Evolutionary conservation across 2,113 vertebrate genomes (phyloP).

Genomic region (Lipophrys pholis): DNA sequence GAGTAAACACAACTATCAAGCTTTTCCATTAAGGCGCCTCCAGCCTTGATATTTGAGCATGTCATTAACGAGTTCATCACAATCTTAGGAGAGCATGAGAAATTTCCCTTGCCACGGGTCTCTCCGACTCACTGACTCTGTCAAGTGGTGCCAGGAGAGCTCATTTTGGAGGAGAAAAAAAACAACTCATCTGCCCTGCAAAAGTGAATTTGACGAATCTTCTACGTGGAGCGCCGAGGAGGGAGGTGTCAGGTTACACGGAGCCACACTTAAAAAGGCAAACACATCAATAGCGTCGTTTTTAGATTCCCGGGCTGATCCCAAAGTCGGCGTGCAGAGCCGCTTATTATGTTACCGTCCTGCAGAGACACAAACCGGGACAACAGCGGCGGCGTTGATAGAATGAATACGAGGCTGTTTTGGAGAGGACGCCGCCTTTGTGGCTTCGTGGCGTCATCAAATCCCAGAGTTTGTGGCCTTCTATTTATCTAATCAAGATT

Average conservation of each 20-base stretch:
- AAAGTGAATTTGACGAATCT: constrained; percentile 65
- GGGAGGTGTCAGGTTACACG: constrained; percentile 58
- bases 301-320: constrained; percentile 70
- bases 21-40: constrained; percentile 31
- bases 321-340: constrained; percentile 46
- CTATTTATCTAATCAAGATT: constrained; percentile 64
- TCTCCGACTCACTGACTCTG: constrained; percentile 19
- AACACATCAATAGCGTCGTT: constrained; percentile 77
- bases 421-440: constrained; percentile 13
- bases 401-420: constrained; percentile 52
- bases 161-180: constrained; percentile 12
- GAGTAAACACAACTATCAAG: constrained; percentile 51
- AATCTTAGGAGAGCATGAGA: constrained; percentile 44
- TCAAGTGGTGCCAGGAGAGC: constrained; percentile 32
- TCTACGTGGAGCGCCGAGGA: constrained; percentile 29
- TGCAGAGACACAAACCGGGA: constrained; percentile 54
- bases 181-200: constrained; percentile 22
- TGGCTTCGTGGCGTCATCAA: constrained; percentile 54
- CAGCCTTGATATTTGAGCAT: constrained; percentile 1
- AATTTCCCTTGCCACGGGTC: constrained; percentile 27
- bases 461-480: constrained; percentile 41
- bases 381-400: constrained; percentile 32
- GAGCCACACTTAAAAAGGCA: constrained; percentile 67
- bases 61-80: constrained; percentile 43
- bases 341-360: constrained; percentile 64